A percentile compares a stretch with the other conserved stretches of the same genome.
Evolutionary conservation across 2,797 vertebrate species (phyloP).

Genomic region (Malacoraja senta): DNA sequence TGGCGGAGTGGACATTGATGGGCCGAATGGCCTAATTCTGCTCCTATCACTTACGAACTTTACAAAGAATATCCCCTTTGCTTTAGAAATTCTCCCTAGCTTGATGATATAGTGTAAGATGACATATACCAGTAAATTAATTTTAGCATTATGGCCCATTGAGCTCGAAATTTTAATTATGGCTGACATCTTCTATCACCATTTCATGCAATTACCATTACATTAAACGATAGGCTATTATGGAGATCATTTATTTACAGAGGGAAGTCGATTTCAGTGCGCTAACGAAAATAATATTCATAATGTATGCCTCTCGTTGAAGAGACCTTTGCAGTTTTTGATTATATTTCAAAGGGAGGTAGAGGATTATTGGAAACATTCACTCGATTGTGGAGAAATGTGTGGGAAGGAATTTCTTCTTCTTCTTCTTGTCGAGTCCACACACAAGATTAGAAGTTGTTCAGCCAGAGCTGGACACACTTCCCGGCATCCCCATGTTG

Average conservation of each 20-base stretch:
- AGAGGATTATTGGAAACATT: too few species aligned
- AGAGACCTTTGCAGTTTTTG: not conserved
- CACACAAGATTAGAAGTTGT: too few species aligned
- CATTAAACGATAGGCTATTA: constrained; percentile 35
- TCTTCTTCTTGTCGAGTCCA: too few species aligned
- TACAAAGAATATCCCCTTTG: not conserved
- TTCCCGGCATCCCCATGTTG: too few species aligned
- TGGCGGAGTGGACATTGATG: too few species aligned
- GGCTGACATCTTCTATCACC: constrained; percentile 11
- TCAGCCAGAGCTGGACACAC: too few species aligned
- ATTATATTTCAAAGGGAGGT: not conserved
- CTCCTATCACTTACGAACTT: too few species aligned
- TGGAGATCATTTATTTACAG: constrained; percentile 17
- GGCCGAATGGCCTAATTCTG: too few species aligned
- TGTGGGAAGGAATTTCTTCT: too few species aligned
- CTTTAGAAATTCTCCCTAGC: constrained; percentile 7
- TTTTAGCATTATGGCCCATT: constrained; percentile 36
- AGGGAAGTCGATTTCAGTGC: not conserved
- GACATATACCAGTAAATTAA: constrained; percentile 29
- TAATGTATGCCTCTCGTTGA: constrained; percentile 13
- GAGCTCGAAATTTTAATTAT: constrained; percentile 36
- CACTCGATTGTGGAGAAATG: too few species aligned
- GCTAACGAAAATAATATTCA: constrained; percentile 30
- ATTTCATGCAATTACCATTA: constrained; percentile 33
- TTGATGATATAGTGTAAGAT: not conserved